Evolutionary conservation across 2,888 invertebrate species (phyloP), one percentile per base, ranked within the genome.

Genomic region (Ennomos fuscantarius): DNA sequence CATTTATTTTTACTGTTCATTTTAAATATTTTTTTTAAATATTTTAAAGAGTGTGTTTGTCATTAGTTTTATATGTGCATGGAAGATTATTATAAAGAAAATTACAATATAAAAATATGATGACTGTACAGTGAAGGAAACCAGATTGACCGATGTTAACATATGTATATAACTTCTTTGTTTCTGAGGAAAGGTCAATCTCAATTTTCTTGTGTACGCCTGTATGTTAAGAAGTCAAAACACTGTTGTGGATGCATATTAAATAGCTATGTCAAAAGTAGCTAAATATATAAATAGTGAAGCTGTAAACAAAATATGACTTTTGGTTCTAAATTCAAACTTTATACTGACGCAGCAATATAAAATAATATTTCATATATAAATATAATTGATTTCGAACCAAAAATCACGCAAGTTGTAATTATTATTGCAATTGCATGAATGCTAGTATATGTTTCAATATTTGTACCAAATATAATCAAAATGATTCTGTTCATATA

Each of bases 51-150:
- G 92, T 93, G 92, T 93, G 92, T 90, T 90, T 90, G 92, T 89
- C 90, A 85, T 87, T 85, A 79, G 84, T 86, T 82, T 87, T 87
- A 89, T 89, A 92, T 93, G 92, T 93, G 92, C 93, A 92, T 92
- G 92, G 88, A 90, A 86, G 85, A 84, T 84, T 79, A 82, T 71
- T 81, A 75, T 74, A 77, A 79, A 70, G 76, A 74, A 75, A 79
- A 76, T 70, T 76, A 79, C 81, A 81, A 63, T 66, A 69, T 58
- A 73, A 69, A 41, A 76, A 67, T 43, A 71, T 57, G 72, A 72
- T 75, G 70, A 65, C 73, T 77, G 82, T 83, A 85, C 82, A 76
- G 63, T 72, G 68, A 73, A 74, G 71, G 72, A 79, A 67, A 74
- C 69, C 68, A 74, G 72, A 74, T 77, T 78, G 70, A 76, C 75